Percentiles rank a stretch among this genome's conserved stretches.
Conservation (phyloP, 2,797 vertebrate genomes). For the Mionectes olivaceus region DNA sequence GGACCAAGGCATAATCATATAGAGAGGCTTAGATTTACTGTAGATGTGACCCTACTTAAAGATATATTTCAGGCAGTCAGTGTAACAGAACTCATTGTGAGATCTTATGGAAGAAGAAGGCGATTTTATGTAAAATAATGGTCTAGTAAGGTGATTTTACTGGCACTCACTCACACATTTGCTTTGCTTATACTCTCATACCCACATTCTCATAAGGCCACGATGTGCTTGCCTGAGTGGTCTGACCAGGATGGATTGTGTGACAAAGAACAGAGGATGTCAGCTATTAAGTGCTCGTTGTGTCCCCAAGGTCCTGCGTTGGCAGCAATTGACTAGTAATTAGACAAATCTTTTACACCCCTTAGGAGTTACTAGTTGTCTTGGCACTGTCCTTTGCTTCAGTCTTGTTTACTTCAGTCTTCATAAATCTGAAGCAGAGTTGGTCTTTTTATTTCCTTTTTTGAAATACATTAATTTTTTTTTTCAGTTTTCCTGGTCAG, state of each 20-base stretch:
- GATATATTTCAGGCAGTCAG: neutral
- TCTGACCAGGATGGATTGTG: neutral
- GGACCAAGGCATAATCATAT: neutral
- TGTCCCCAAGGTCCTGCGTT: neutral
- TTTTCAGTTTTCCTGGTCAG: neutral
- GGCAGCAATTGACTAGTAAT: neutral
- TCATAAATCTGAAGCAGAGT: neutral
- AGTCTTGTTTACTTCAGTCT: neutral
- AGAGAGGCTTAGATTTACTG: neutral
- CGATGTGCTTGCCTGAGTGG: neutral
- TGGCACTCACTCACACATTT: neutral
- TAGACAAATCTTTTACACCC: neutral
- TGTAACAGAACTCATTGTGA: neutral
- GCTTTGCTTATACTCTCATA: neutral
- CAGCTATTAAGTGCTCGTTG: neutral
- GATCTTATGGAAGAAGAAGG: neutral
- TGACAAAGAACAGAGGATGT: neutral
- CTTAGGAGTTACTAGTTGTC: neutral
- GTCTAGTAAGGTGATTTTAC: neutral
- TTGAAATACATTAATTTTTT: neutral
- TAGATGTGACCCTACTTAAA: neutral
- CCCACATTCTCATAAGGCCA: neutral
- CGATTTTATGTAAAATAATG: neutral
- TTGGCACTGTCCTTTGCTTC: neutral
- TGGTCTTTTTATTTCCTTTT: neutral